Base-by-base conservation (phyloP, 2,888 invertebrate species). In the Hypsopygia costalis region DNA sequence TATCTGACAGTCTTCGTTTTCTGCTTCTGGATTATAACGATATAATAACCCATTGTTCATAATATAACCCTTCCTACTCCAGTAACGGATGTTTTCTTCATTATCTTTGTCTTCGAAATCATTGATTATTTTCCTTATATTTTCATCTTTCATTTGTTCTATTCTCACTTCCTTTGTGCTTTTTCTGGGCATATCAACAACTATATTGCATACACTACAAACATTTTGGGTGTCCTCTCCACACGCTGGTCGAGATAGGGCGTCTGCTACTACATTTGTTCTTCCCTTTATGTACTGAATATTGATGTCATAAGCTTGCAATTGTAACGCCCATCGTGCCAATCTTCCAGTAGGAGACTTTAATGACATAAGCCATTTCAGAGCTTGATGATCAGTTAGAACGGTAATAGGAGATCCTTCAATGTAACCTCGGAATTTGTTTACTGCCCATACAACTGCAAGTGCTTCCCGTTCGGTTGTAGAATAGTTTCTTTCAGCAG, bases 1-100 rank as follows among this genome's bases (percentile, higher is more conserved):
- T 0, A 62, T 40, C 25, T 55, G 58, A 16, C 49, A 46, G 0
- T 51, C 38, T 2, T 61, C 62, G 1, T 7, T 9, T 0, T 59
- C 49, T 7, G 6, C 10, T 1, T 36, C 28, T 1, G 53, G 44
- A 6, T 34, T 33, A 16, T 54, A 44, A 0, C 54, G 44, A 37
- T 61, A 59, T 1, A 62, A 37, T 1, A 62, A 8, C 0, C 58
- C 62, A 31, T 59, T 46, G 34, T 52, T 56, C 36, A 58, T 39
- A 0, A 57, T 1, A 11, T 58, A 62, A 0, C 59, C 58, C 36
- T 58, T 59, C 0, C 10, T 31, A n/a, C 46, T 49, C 58, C 58
- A 61, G 11, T 55, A 53, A 1, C 6, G 11, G 1, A 46, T 51
- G 5, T 49, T 43, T 22, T 54, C 51, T 16, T 34, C 9, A 3